Conservation (phyloP, 2,113 vertebrate genomes). For the Corythornis madagascariensis region DNA sequence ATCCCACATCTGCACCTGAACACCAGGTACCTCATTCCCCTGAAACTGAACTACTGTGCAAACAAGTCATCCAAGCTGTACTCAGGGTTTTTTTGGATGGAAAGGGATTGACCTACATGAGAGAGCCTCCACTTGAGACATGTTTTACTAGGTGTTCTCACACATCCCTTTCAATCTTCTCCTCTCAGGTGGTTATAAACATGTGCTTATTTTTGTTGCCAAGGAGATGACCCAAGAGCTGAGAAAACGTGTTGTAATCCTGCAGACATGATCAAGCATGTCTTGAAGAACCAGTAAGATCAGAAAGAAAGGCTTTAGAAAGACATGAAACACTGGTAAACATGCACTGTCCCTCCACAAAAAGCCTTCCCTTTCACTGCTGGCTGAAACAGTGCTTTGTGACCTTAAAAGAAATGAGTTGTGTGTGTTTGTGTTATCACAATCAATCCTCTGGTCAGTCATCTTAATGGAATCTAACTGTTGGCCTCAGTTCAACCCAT, state of each 20-base stretch:
- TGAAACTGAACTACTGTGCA: neutral
- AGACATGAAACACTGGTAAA: slow-evolving; percentile 3
- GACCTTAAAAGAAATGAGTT: neutral
- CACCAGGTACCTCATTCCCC: neutral
- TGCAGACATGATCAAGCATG: slow-evolving; percentile 45
- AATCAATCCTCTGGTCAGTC: neutral
- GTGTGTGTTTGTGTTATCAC: neutral
- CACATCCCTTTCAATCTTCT: neutral
- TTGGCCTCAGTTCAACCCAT: neutral
- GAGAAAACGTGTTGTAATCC: slow-evolving; percentile 30
- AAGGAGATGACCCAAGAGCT: slow-evolving; percentile 48
- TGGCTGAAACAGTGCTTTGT: neutral
- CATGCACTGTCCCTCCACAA: neutral
- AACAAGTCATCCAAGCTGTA: neutral
- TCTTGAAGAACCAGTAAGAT: slow-evolving; percentile 68
- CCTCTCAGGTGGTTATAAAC: slow-evolving; percentile 13
- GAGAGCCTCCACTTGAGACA: neutral
- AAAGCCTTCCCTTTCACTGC: neutral
- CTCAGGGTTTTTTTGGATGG: neutral
- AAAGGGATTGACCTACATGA: neutral
- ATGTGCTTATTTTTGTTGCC: slow-evolving; percentile 30
- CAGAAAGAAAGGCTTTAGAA: slow-evolving; percentile 5
- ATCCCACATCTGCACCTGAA: neutral
- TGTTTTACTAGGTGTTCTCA: slow-evolving; percentile 26
- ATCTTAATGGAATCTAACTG: neutral